Base-by-base conservation (phyloP, 2,113 vertebrate genomes). In the Archilochus colubris region DNA sequence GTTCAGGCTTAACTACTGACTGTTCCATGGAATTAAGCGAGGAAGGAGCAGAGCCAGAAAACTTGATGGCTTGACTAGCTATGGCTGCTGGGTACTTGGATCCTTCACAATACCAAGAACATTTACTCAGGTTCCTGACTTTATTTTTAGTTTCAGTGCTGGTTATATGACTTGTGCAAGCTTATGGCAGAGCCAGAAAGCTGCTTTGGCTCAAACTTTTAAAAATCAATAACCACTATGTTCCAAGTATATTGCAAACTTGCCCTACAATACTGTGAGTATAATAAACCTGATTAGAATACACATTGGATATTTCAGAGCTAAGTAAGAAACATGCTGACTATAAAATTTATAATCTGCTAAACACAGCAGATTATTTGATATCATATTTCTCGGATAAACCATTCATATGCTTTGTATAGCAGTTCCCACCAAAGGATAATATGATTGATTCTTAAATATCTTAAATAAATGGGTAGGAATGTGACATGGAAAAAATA, bases 341-440 rank as follows among this genome's bases (percentile, higher is more conserved):
- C 43, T 69, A 79, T 87, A 86, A 95, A 94, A 89, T 62, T 89
- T 69, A 86, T 88, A 70, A 94, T 44, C 68, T 86, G 79, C 72
- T 91, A 82, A 96, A 91, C 66, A 76, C 14, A 55, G 89, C 14
- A 43, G 58, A 82, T 87, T 80, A 86, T 85, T 96, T 81, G 87
- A 76, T 76, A 72, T 80, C 25, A 64, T 75, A 57, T 59, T 92
- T 44, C 46, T 72, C 46, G 70, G 53, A 51, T 62, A 73, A 90
- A 87, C 19, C 13, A 0, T n/a, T n/a, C n/a, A n/a, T n/a, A n/a
- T n/a, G n/a, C n/a, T n/a, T n/a, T n/a, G n/a, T 76, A 48, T 23
- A 83, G 51, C 44, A 73, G 63, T 58, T 44, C 31, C 51, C 12
- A 89, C 12, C 33, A 55, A 82, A 89, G 33, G 25, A 80, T 76